Percentiles rank a stretch among this genome's conserved stretches.
Evolutionary conservation across 1,140 invertebrate genomes (phyloP).

Genomic region (Caenorhabditis briggsae): DNA sequence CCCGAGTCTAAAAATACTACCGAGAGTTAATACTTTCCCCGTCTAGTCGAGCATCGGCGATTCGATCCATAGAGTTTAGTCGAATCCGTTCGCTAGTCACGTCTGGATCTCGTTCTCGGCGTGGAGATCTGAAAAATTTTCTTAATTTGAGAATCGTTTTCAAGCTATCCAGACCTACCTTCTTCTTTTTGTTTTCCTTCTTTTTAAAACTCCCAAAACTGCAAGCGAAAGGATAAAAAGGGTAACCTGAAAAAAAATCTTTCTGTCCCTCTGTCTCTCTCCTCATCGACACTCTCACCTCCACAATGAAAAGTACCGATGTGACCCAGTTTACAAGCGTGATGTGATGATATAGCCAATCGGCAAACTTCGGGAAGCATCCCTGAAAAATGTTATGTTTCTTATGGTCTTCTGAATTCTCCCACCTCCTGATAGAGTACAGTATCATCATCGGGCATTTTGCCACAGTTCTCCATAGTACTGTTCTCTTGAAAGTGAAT

Average conservation of each 20-base stretch:
- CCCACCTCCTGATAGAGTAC: constrained; percentile 15
- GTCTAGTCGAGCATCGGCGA: constrained; percentile 13
- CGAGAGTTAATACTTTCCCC: constrained; percentile 12
- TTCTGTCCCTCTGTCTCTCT: neutral
- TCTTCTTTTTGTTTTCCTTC: neutral
- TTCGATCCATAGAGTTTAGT: constrained; percentile 52
- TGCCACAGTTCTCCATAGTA: constrained; percentile 6
- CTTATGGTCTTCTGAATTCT: neutral
- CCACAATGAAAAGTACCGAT: constrained; percentile 13
- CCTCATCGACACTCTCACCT: neutral
- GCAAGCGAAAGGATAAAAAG: neutral
- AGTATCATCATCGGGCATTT: constrained; percentile 13
- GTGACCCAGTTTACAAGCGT: constrained; percentile 43
- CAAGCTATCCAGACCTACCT: neutral
- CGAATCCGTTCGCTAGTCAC: constrained; percentile 1
- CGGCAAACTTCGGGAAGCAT: constrained; percentile 43
- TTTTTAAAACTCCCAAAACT: neutral
- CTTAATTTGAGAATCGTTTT: neutral
- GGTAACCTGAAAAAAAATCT: neutral
- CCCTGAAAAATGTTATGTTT: neutral
- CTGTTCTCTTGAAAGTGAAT: neutral
- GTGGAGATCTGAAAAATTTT: neutral
- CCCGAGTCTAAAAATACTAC: neutral
- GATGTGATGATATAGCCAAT: constrained; percentile 53
- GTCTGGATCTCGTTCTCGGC: constrained; percentile 1